Base-by-base conservation (phyloP, 1,140 invertebrate species). In the Acromyrmex heyeri region DNA sequence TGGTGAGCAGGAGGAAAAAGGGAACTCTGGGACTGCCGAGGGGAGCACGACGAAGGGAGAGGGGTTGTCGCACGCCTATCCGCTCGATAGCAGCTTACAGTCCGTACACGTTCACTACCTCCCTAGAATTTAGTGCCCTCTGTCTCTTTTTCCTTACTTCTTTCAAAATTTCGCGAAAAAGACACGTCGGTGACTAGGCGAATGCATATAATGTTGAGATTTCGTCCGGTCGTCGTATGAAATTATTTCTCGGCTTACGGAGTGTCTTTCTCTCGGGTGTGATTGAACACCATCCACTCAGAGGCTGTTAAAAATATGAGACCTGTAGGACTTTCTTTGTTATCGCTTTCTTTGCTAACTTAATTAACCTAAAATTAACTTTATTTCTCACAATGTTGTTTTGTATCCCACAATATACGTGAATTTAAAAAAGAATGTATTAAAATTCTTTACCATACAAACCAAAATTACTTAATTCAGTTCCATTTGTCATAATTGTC, bases 81-180 rank as follows among this genome's bases (percentile, higher is more conserved):
- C 94, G 94, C 94, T 95, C 94, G 93, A 95, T 95, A 95, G 93
- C 94, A 91, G 93, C 94, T 95, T 94, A 94, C 93, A 93, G 91
- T 93, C 94, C 92, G 90, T 93, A 92, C 93, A 93, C 93, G 92
- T 93, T 94, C 92, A 73, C 92, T 90, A 77, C 87, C 91, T 89
- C 91, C 91, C 89, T 92, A 87, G 86, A 89, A 92, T 92, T 93
- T 93, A 87, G 91, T 92, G 88, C 83, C 86, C 67, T 69, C 21
- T 67, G 21, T 78, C 62, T 79, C 75, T 67, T 72, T 69, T 30
- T 53, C 48, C 30, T 50, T 30, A 72, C 65, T 81, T 34, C 21
- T 82, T 59, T 48, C 73, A 57, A 85, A 61, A 81, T 86, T 82
- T 69, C 57, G n/a, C 10, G 38, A 79, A 87, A 73, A 75, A 59